These are phyloP conservation scores for Syngnathus rostellatus DNA, from an alignment of 2,797 vertebrate species.

Conservation along the genomic window DNA sequence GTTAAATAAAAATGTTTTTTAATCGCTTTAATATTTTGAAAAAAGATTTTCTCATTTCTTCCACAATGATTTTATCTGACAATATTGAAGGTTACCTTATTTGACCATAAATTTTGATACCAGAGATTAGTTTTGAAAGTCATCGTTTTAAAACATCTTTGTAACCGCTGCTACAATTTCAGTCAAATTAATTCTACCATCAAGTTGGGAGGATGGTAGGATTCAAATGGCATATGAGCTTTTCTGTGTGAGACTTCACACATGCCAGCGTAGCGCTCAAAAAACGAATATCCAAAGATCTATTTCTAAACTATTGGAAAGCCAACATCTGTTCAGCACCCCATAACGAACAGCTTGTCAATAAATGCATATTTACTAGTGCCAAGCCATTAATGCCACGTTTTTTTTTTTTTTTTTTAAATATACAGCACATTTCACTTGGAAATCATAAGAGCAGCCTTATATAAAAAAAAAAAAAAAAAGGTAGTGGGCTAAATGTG, in stretches of 20 bases:
- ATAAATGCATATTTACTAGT: background rate
- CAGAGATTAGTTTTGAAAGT: too few species aligned
- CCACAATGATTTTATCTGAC: too few species aligned
- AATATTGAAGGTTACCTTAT: too few species aligned
- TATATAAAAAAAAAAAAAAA: background rate
- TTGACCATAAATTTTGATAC: too few species aligned
- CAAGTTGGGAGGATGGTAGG: background rate
- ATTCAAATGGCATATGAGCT: background rate
- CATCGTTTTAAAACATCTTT: too few species aligned
- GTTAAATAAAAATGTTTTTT: too few species aligned
- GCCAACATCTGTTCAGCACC: background rate
- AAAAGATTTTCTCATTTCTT: too few species aligned
- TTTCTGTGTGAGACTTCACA: background rate
- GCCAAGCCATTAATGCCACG: background rate
- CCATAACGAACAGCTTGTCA: background rate
- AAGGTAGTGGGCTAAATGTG: slow-evolving; percentile 8
- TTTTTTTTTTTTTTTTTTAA: background rate
- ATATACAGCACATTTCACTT: background rate
- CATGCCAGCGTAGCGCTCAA: background rate
- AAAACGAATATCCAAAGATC: background rate
- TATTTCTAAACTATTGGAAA: background rate
- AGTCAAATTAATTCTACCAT: background rate
- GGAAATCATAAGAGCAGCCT: background rate
- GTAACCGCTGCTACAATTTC: background rate
- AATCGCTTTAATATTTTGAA: too few species aligned